Evolutionary conservation across 1,140 invertebrate genomes (phyloP).

Genomic region (Dryas iulia): DNA sequence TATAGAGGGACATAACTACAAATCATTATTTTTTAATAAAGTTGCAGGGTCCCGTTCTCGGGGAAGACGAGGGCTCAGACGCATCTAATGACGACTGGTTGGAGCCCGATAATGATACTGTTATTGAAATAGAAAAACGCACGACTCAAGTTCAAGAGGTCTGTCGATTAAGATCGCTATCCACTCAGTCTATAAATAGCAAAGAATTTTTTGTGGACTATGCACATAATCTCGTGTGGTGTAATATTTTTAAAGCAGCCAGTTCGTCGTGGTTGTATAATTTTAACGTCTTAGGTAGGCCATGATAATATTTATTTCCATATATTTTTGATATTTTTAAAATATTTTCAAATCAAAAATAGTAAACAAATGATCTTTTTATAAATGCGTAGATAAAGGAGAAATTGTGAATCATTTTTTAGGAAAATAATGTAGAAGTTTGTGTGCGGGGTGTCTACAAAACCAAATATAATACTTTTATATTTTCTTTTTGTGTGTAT

Average conservation of each 20-base stretch:
- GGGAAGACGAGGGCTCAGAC: conserved; percentile 55
- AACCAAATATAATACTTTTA: too few species aligned
- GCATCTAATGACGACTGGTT: conserved; percentile 42
- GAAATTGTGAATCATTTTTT: too few species aligned
- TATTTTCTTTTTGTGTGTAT: too few species aligned
- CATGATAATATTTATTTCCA: neutral
- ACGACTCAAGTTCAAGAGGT: conserved; percentile 43
- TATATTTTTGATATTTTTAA: neutral
- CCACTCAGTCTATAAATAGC: conserved; percentile 57
- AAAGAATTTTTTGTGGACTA: conserved; percentile 89
- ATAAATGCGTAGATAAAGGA: too few species aligned
- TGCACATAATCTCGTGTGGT: conserved; percentile 87
- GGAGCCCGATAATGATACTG: conserved; percentile 62
- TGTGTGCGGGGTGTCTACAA: too few species aligned
- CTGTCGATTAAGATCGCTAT: conserved; percentile 43
- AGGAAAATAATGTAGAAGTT: too few species aligned
- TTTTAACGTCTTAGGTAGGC: conserved; percentile 85
- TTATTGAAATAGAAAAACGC: conserved; percentile 53
- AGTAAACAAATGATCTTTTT: too few species aligned
- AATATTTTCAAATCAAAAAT: neutral
- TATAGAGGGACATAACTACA: neutral
- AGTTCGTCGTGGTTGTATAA: conserved; percentile 91
- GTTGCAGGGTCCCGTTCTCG: conserved; percentile 65
- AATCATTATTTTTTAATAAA: conserved; percentile 28
- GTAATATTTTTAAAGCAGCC: conserved; percentile 90